Conservation (phyloP, 2,113 vertebrate genomes). For the Nettapus auritus region DNA sequence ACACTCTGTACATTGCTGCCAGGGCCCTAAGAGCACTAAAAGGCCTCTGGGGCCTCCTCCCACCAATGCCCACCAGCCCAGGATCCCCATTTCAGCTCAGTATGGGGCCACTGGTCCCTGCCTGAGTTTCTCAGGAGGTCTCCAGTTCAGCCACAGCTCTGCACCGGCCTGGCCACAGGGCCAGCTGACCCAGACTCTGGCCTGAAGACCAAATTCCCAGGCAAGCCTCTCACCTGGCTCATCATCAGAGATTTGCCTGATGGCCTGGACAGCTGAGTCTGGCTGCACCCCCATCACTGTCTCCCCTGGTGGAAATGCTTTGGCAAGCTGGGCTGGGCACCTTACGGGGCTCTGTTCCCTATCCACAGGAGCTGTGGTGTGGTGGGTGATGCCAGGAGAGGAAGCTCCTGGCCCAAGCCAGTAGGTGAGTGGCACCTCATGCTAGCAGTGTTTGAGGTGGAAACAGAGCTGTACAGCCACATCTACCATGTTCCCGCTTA, state of each 20-base stretch:
- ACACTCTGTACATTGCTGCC: neutral
- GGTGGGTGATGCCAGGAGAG: neutral
- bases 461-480: neutral
- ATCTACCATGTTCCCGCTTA: neutral
- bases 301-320: no score
- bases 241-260: no score
- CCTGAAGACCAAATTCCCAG: no score
- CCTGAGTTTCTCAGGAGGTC: neutral
- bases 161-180: neutral
- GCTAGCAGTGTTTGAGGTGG: neutral
- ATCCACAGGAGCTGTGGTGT: neutral
- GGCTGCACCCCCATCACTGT: no score
- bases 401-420: neutral
- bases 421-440: rapidly evolving
- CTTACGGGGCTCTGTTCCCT: neutral
- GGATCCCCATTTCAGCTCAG: neutral
- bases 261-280: no score
- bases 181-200: neutral
- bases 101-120: neutral
- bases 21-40: neutral
- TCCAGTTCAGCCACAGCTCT: neutral
- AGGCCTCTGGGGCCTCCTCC: neutral
- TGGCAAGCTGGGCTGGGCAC: no score
- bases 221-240: no score
- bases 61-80: neutral